Evolutionary conservation across 1,140 invertebrate genomes (phyloP).

Genomic region (Eumeta japonica): DNA sequence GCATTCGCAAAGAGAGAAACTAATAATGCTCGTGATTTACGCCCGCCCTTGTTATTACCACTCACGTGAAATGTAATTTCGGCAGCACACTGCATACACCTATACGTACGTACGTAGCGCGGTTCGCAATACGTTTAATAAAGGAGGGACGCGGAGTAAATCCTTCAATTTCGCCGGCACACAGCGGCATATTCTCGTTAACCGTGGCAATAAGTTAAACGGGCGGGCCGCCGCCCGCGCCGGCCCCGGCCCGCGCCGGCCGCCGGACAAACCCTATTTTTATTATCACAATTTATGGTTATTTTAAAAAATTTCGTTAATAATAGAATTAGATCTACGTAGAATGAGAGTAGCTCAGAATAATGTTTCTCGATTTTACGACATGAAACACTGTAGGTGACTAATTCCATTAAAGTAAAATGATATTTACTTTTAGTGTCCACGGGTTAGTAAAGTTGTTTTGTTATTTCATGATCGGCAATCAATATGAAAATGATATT

Average conservation of each 20-base stretch:
- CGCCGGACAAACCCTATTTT: too few relatives aligned
- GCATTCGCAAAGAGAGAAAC: slow-evolving; percentile 45
- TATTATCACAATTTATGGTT: too few relatives aligned
- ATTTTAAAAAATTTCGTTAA: too few relatives aligned
- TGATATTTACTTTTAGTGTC: too few relatives aligned
- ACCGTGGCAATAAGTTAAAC: slow-evolving; percentile 56
- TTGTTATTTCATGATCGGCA: too few relatives aligned
- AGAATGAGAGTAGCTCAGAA: too few relatives aligned
- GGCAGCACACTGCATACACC: slow-evolving; percentile 42
- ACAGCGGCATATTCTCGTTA: slow-evolving; percentile 56
- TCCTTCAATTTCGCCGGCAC: slow-evolving; percentile 54
- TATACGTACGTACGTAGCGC: slow-evolving; percentile 23
- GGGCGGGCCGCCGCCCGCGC: slow-evolving; percentile 24
- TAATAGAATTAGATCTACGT: too few relatives aligned
- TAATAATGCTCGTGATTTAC: slow-evolving; percentile 55
- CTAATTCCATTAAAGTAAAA: too few relatives aligned
- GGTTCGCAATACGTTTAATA: slow-evolving; percentile 56
- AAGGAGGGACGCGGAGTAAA: slow-evolving; percentile 55
- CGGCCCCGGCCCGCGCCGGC: slow-evolving; percentile 16
- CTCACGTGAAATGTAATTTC: slow-evolving; percentile 57
- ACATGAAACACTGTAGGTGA: too few relatives aligned
- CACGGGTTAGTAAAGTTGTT: too few relatives aligned
- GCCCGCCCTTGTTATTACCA: slow-evolving; percentile 55
- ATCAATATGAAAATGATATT: too few relatives aligned
- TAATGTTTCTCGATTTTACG: too few relatives aligned